Evolutionary conservation across 1,140 invertebrate genomes (phyloP), one percentile per base, ranked within the genome.

Genomic region (Zaprionus vittiger): DNA sequence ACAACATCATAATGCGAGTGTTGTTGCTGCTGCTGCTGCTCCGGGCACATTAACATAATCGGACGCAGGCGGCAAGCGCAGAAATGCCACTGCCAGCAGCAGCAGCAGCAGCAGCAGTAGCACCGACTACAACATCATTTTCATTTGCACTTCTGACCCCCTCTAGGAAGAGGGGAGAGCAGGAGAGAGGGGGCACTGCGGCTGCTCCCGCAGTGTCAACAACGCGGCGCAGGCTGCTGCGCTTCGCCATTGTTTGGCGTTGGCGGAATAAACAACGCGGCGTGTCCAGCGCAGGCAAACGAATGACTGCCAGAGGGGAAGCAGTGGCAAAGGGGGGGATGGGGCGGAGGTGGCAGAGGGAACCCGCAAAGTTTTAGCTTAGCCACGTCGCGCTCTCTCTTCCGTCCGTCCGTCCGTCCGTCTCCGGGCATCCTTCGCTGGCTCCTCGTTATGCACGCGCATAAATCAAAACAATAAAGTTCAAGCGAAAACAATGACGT

Each of bases 391-490:
- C 71, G 72, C 74, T 47, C 47, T 55, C 20, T n/a, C 54, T 34
- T 63, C 34, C 12, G 15, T 37, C 57, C 63, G 54, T 59, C 57
- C 63, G 54, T 59, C 38, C 17, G 52, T 47, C 31, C 81, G 34
- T 34, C 31, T n/a, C 49, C n/a, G 24, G 17, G 34, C 34, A 47
- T 54, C 68, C 59, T 37, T 38, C 24, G 41, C 37, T 37, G 38
- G 24, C 31, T 61, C 44, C 69, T 63, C 61, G 81, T 67, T 89
- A 75, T 90, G 79, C 79, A 52, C 60, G 79, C 79, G 85, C 85
- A 89, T 89, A 89, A 89, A 89, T 89, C 85, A 89, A 89, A 90
- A 89, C 85, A 89, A 90, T 89, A 89, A 90, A 90, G 85, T 89
- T 89, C 81, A 89, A 81, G 85, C 81, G 68, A 89, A 81, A 89